Evolutionary conservation across 1,140 invertebrate species (phyloP), one percentile per base, ranked within the genome.

Genomic region (Polyergus mexicanus): DNA sequence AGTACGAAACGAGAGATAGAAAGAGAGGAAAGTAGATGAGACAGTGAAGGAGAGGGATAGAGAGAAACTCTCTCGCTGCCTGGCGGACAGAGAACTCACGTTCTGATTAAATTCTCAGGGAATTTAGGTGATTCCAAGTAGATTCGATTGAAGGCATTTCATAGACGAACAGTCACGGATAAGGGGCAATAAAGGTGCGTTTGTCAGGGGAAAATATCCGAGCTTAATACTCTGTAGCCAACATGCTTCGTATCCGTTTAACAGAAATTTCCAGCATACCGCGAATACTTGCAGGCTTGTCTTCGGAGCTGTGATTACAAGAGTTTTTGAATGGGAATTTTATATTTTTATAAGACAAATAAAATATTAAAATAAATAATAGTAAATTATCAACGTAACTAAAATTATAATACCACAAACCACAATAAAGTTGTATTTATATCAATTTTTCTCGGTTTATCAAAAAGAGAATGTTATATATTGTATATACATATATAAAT

Each of bases 111-210:
- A 93, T 93, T 93, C 91, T 88, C 92, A 62, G 71, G 89, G 89
- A 93, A 92, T 90, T 91, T 90, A 90, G 92, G 90, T 92, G 89
- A 93, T 93, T 92, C 85, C 88, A 89, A 91, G 86, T 91, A 91
- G 90, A 92, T 92, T 92, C 89, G 89, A 92, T 92, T 92, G 86
- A 92, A 92, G 89, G 90, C 89, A 92, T 93, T 93, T 92, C 89
- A 92, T 93, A 92, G 91, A 87, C 85, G 90, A 92, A 89, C 89
- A 90, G 87, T 86, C 91, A 92, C 91, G 90, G 89, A 92, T 91
- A 92, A 92, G 91, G 88, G 85, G 88, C 92, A 92, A 92, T 92
- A 90, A 92, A 88, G 90, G 83, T 90, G 84, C 91, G 90, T 92
- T 92, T 92, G 88, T 90, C 89, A 83, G 78, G 81, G 81, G 89